Base-by-base conservation (phyloP, 2,888 invertebrate species). In the Osmoderma eremita region DNA sequence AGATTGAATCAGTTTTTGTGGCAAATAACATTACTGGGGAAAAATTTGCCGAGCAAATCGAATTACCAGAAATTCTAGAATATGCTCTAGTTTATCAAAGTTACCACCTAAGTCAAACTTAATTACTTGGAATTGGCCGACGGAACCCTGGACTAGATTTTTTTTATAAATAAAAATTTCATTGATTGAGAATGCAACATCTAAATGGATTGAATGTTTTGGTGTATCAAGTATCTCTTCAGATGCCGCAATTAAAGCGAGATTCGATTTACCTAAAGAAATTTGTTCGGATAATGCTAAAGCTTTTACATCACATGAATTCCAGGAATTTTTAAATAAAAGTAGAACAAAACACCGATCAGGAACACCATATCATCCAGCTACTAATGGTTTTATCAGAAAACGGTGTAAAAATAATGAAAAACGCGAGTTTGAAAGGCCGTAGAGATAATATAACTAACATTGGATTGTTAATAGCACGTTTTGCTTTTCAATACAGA, bases 401-500 rank as follows among this genome's bases (percentile, higher is more conserved):
- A n/a, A 61, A 24, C 42, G 20, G 20, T 15, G 61, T 61, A 12
- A 61, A 61, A 42, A 42, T 61, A n/a, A 42, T 61, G 13, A 61
- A 61, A 42, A 22, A 42, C 12, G 61, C 22, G 8, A 61, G 17
- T 41, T 20, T 42, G 41, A 61, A 45, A 45, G 61, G 36, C 22
- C 12, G 38, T 30, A 10, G 15, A 30, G 36, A 36, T 36, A 45
- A 45, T 45, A 20, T 12, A 24, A 42, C 24, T 17, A 41, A 67
- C 20, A 18, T 50, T 24, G 30, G 64, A 22, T 13, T 41, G 20
- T 41, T 65, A 30, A 49, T 65, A 17, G 22, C 30, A 17, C 45
- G 68, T 15, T 65, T 50, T 51, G 39, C 50, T 24, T 58, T 61
- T 50, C 65, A 68, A 61, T 65, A 65, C 30, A 49, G 63, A 17